phyloP scores from a whole-genome alignment of 2,888 invertebrate species.

The Xylocampa areola region DNA sequence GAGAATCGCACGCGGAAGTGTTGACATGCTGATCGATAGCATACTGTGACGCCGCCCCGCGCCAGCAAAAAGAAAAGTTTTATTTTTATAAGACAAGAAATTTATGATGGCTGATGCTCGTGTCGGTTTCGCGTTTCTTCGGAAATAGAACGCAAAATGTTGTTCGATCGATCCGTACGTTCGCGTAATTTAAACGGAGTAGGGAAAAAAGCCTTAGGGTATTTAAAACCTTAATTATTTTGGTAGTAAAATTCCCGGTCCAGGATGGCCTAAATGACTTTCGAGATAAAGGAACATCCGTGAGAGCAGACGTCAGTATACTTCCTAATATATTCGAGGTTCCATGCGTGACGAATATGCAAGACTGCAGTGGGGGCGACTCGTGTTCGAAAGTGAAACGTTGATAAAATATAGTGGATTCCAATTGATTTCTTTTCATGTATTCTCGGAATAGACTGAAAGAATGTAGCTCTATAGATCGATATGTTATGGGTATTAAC shows the following conservation, averaged over 20 bases:
- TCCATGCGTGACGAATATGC: no score
- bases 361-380: no score
- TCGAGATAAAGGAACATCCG: no score
- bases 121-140: constrained; percentile 86
- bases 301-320: no score
- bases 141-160: constrained; percentile 84
- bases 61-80: constrained; percentile 87
- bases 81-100: constrained; percentile 90
- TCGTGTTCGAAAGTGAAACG: no score
- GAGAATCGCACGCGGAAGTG: constrained; percentile 53
- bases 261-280: no score
- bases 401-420: no score
- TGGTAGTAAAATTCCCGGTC: not conserved
- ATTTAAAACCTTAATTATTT: constrained; percentile 19
- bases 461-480: no score
- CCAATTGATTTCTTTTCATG: no score
- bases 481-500: no score
- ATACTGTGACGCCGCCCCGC: constrained; percentile 75
- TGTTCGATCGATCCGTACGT: constrained; percentile 72
- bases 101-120: constrained; percentile 87
- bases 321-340: no score
- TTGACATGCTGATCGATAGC: constrained; percentile 57
- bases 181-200: constrained; percentile 54
- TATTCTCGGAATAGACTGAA: no score
- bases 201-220: constrained; percentile 44